Percentiles rank a stretch among this genome's conserved stretches.
phyloP scores from a whole-genome alignment of 2,888 invertebrate species.

The Pycnomerus fuliginosus region DNA sequence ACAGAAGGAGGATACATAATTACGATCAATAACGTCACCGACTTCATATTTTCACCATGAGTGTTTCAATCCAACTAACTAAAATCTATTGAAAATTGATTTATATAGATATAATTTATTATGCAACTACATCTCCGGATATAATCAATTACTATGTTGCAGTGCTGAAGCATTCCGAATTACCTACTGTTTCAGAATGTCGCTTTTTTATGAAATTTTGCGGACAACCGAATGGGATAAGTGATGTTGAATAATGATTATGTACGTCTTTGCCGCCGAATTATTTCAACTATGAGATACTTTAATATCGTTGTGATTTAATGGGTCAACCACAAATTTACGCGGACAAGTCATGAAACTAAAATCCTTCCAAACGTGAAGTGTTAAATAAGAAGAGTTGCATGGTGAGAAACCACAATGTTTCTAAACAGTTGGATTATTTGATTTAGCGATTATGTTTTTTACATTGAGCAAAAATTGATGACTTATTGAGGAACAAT shows the following conservation, averaged over 20 bases:
- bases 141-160: constrained; percentile 18
- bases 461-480: no score
- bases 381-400: no score
- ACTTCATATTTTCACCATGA: background rate
- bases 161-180: background rate
- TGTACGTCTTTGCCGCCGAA: no score
- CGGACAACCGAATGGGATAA: constrained; percentile 10
- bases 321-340: constrained; percentile 15
- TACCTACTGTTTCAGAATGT: background rate
- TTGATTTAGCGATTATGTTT: no score
- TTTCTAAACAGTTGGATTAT: no score
- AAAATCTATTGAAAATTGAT: constrained; percentile 10
- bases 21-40: background rate
- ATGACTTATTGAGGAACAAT: no score
- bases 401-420: no score
- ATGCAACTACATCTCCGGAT: constrained; percentile 27
- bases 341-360: constrained; percentile 2
- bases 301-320: constrained; percentile 11
- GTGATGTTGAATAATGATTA: constrained; percentile 12
- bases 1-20: no score
- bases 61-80: background rate
- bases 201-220: constrained; percentile 16
- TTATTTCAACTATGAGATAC: no score
- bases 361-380: no score
- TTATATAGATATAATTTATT: constrained; percentile 21